These are phyloP conservation scores for Crotalus horridus DNA, from an alignment of 2,113 vertebrate species.

Conservation along the genomic window DNA sequence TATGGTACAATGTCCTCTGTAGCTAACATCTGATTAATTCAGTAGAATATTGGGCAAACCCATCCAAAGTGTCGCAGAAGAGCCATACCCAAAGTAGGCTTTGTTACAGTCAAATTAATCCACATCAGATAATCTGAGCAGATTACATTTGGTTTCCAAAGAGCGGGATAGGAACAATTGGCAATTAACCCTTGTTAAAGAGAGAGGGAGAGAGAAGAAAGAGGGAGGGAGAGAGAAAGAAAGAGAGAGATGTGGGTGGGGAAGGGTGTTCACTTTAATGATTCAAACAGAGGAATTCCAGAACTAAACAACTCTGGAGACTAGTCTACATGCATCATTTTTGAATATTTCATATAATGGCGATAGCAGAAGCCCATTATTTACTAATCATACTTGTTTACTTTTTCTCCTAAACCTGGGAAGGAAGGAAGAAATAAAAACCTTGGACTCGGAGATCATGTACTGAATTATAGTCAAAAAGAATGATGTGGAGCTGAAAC, in stretches of 20 bases:
- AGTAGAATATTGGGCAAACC: background rate
- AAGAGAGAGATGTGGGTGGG: no score
- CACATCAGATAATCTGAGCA: background rate
- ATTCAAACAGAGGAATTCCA: background rate
- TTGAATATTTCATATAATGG: background rate
- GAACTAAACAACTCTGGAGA: background rate
- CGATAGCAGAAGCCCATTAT: background rate
- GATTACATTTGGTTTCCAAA: background rate
- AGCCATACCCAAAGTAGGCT: background rate
- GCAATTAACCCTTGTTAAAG: background rate
- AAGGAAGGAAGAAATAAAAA: background rate
- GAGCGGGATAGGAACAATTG: background rate
- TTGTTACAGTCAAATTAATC: background rate
- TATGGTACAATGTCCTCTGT: background rate
- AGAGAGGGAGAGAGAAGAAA: background rate
- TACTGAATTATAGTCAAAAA: background rate
- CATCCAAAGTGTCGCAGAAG: background rate
- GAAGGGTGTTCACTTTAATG: background rate
- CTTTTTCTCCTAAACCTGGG: background rate
- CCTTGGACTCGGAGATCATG: background rate
- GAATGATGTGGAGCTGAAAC: background rate
- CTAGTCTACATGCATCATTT: background rate
- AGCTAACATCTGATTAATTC: background rate
- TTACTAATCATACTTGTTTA: background rate
- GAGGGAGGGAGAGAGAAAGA: background rate